These are phyloP conservation scores for Halictus quadricinctus DNA, from an alignment of 2,888 invertebrate genomes.

Conservation along the genomic window DNA sequence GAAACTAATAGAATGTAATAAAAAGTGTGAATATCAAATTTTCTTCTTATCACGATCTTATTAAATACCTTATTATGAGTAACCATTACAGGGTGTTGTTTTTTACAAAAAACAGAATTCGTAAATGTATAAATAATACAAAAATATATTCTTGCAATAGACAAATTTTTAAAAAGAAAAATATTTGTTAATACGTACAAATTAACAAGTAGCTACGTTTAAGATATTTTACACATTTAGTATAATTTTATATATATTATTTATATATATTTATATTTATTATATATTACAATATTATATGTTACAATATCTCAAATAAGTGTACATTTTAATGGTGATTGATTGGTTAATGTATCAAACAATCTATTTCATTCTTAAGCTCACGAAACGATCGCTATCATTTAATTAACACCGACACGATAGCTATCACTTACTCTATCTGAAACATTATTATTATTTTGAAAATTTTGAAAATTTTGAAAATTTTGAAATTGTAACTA, in stretches of 20 bases:
- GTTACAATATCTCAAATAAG: background rate
- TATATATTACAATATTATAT: too few relatives aligned
- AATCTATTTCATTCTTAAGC: background rate
- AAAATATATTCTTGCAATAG: background rate
- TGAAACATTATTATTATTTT: background rate
- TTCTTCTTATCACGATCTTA: background rate
- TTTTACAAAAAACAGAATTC: background rate
- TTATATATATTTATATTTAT: too few relatives aligned
- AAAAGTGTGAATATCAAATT: background rate
- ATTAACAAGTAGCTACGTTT: too few relatives aligned
- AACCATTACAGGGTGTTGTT: too few relatives aligned
- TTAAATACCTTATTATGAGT: background rate
- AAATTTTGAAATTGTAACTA: background rate
- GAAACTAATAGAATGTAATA: background rate
- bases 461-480: background rate
- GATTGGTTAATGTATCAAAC: background rate
- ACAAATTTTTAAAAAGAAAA: background rate
- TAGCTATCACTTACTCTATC: background rate
- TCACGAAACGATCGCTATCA: background rate
- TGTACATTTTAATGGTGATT: background rate
- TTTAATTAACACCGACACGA: background rate
- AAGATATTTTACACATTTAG: too few relatives aligned
- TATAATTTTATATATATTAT: too few relatives aligned
- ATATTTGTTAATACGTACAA: too few relatives aligned
- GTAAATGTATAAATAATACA: background rate